phyloP scores from a whole-genome alignment of 2,888 invertebrate species.

The Aphrophora alni region DNA sequence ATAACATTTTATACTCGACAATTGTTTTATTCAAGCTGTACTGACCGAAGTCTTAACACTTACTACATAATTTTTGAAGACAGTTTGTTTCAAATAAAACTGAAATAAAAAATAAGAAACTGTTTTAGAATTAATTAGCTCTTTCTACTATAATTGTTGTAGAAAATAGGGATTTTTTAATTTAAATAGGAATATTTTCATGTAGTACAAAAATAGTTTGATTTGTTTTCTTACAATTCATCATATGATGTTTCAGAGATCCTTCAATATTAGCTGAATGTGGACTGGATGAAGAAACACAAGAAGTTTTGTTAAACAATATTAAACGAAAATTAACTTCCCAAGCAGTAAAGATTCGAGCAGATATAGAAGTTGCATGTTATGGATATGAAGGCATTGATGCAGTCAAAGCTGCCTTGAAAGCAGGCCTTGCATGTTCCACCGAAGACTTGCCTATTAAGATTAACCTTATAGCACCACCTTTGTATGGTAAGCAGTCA shows the following conservation, averaged over 20 bases:
- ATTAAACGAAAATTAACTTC: conserved; percentile 96
- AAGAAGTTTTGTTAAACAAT: conserved; percentile 90
- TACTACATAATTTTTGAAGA: no score
- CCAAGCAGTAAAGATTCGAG: conserved; percentile 94
- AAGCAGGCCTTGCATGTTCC: conserved; percentile 87
- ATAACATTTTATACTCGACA: no score
- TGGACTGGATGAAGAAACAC: conserved; percentile 89
- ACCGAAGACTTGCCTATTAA: conserved; percentile 95
- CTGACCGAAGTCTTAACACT: no score
- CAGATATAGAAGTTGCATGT: conserved; percentile 92
- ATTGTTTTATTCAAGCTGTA: no score
- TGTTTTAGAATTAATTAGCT: no score
- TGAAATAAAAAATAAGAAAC: no score
- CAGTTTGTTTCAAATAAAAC: no score
- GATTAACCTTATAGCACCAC: conserved; percentile 98
- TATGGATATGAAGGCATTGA: conserved; percentile 99
- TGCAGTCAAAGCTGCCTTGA: conserved; percentile 93
- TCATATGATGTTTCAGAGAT: conserved; percentile 77
- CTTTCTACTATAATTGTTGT: no score
- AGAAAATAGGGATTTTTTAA: no score
- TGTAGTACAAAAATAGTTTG: no score
- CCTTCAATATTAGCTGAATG: conserved; percentile 96
- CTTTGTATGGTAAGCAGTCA: conserved; percentile 76
- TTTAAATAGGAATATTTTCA: no score
- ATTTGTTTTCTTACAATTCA: no score